Evolutionary conservation across 2,888 invertebrate species (phyloP).

Genomic region (Herminia tarsipennalis): DNA sequence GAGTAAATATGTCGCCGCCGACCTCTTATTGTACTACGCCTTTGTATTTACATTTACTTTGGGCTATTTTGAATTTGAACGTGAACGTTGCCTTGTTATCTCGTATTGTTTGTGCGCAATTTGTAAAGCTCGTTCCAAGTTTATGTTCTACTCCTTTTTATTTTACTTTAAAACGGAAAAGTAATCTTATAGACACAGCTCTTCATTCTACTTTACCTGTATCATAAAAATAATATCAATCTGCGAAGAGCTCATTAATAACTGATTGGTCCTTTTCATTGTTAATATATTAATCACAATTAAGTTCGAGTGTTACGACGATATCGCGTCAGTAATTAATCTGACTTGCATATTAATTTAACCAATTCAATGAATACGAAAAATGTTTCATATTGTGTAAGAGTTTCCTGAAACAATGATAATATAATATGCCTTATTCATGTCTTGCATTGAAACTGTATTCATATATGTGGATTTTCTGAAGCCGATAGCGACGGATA

Average conservation of each 20-base stretch:
- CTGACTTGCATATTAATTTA: background rate
- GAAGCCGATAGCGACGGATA: conserved; percentile 72
- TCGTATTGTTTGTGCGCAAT: conserved; percentile 54
- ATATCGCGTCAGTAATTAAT: background rate
- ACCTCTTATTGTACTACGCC: conserved; percentile 65
- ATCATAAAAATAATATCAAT: no score
- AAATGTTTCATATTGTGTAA: conserved; percentile 18
- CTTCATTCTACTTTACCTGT: no score
- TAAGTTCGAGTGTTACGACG: background rate
- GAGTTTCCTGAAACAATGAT: conserved; percentile 25
- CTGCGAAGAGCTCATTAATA: no score
- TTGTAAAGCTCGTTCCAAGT: conserved; percentile 50
- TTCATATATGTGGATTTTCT: conserved; percentile 59
- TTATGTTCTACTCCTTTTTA: conserved; percentile 31
- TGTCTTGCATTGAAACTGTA: conserved; percentile 45
- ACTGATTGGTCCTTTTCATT: no score
- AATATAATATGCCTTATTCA: conserved; percentile 37
- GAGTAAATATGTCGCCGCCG: conserved; percentile 73
- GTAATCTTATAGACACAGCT: no score
- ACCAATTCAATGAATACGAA: conserved; percentile 20
- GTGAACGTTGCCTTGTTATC: conserved; percentile 58
- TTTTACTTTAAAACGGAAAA: background rate
- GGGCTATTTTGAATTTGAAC: conserved; percentile 62
- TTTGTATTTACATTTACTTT: conserved; percentile 66
- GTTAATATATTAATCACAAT: background rate